Percentiles rank a stretch among this genome's conserved stretches.
Conservation (phyloP, 2,888 invertebrate genomes). For the Tenthredo distinguenda region DNA sequence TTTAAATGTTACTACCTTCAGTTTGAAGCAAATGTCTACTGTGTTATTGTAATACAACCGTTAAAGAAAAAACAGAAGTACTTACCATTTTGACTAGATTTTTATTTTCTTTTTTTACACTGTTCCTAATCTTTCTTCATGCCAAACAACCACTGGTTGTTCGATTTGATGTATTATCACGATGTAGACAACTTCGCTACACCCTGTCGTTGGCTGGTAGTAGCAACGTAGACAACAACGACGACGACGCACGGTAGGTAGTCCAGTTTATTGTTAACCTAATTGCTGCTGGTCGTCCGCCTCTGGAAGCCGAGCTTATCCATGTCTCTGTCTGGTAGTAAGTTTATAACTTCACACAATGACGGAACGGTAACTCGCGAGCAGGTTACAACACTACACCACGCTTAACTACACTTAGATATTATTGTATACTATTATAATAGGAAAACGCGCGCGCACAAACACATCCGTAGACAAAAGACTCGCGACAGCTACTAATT, state of each 20-base stretch:
- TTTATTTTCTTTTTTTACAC: neutral
- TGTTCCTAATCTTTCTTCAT: conserved; percentile 3
- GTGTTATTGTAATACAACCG: neutral
- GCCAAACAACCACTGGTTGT: neutral
- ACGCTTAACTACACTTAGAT: neutral
- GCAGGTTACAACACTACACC: neutral
- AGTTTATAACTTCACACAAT: neutral
- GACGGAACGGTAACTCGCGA: neutral
- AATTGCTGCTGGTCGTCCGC: conserved; percentile 43
- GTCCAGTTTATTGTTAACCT: conserved; percentile 39
- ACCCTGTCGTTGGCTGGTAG: neutral
- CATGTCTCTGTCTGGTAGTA: conserved; percentile 14
- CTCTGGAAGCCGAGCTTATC: conserved; percentile 34
- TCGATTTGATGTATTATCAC: neutral
- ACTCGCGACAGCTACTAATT: neutral
- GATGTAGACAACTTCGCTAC: neutral
- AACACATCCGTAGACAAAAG: neutral
- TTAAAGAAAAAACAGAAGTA: neutral
- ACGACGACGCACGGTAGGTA: neutral
- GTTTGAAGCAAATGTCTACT: neutral
- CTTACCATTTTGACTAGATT: conserved; percentile 38
- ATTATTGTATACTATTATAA: neutral
- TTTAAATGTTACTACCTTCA: neutral
- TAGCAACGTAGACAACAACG: neutral
- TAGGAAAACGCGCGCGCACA: neutral